Evolutionary conservation across 2,113 vertebrate genomes (phyloP), one percentile per base, ranked within the genome.

Genomic region (Nycticebus coucang): DNA sequence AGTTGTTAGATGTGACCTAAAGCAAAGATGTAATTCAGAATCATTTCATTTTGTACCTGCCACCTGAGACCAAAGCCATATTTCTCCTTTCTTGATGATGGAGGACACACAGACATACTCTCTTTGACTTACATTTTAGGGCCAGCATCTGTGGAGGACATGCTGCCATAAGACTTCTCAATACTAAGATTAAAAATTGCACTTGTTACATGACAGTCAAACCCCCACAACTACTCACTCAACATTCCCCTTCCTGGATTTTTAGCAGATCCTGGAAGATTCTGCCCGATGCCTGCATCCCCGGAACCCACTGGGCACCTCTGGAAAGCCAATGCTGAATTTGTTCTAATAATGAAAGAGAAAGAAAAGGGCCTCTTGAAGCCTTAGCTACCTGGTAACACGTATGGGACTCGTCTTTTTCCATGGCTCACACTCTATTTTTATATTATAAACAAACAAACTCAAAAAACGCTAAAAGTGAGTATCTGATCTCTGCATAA

Each of bases 1-100:
- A 91, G 64, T 81, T 89, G 83, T 95, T 87, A 91, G 55, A 95
- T 92, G 75, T 78, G 93, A 96, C 89, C 93, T 71, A 87, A 80
- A 92, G 91, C 85, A 78, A 94, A 95, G 90, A 92, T 92, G 81
- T 93, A 95, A 96, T 95, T 96, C 93, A 71, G 84, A 96, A 84
- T 89, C 94, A 93, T 94, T 96, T 94, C 55, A 64, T 55, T 96
- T 93, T 79, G 14, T 85, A 53, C 75, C 62, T 80, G 94, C 91
- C 96, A 94, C 95, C 94, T 94, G 94, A 97, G 96, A 89, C 93
- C 83, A 77, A 28, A 87, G 81, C 18, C 35, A 1, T 10, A n/a
- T 35, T 74, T 87, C 62, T 62, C 72, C 64, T n/a, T 53, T 21
- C 57, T 72, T 2, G 21, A 55, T 24, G 9, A 45, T 59, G 28